Conservation (phyloP, 2,888 invertebrate species). For the Nysson spinosus region DNA sequence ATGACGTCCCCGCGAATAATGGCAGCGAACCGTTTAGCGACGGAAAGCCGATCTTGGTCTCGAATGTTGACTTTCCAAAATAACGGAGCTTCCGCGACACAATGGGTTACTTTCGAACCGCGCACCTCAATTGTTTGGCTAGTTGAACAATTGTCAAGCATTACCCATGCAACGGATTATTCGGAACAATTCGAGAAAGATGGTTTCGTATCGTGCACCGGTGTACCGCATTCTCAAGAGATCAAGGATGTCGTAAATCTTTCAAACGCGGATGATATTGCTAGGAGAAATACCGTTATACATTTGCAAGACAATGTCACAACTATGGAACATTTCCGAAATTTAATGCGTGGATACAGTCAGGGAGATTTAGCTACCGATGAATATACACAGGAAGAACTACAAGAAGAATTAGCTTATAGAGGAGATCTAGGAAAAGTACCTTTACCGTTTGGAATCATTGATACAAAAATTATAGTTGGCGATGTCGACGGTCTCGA, state of each 20-base stretch:
- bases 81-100: constrained; percentile 88
- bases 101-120: constrained; percentile 90
- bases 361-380: constrained; percentile 34
- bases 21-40: constrained; percentile 89
- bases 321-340: constrained; percentile 79
- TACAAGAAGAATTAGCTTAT: constrained; percentile 60
- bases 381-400: constrained; percentile 42
- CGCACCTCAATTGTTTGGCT: constrained; percentile 81
- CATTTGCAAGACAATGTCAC: constrained; percentile 76
- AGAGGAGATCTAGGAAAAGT: constrained; percentile 69
- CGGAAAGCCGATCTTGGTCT: constrained; percentile 86
- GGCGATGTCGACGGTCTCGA: constrained; percentile 73
- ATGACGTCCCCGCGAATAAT: constrained; percentile 87
- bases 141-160: constrained; percentile 87
- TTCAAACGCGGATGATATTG: constrained; percentile 6
- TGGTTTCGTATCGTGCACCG: constrained; percentile 87
- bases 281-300: constrained; percentile 7
- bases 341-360: constrained; percentile 80
- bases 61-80: constrained; percentile 83
- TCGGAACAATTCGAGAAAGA: constrained; percentile 82
- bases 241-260: constrained; percentile 64
- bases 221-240: constrained; percentile 79
- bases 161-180: constrained; percentile 83
- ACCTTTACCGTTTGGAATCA: constrained; percentile 78
- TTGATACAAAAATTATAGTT: constrained; percentile 80